Conservation (phyloP, 2,113 vertebrate genomes). For the Pyxicephalus adspersus region DNA sequence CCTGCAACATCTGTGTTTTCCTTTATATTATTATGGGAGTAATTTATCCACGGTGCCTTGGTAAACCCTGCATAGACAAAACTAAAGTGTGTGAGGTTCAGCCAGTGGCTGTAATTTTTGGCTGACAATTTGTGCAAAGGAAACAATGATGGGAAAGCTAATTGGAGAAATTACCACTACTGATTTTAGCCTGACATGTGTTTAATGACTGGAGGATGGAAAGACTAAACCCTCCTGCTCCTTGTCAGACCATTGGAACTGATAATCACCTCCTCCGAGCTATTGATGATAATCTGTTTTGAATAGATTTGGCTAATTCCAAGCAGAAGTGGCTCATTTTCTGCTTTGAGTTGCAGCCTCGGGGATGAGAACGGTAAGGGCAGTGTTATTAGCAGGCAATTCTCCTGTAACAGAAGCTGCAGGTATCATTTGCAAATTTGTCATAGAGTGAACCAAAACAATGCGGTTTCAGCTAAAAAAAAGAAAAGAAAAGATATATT, state of each 20-base stretch:
- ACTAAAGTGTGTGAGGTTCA: conserved; percentile 55
- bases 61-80: conserved; percentile 41
- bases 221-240: conserved; percentile 70
- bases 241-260: conserved; percentile 71
- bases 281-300: conserved; percentile 64
- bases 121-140: conserved; percentile 75
- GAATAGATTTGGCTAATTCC: conserved; percentile 61
- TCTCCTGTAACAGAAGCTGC: not conserved
- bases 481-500: not conserved
- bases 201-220: conserved; percentile 75
- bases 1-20: conserved; percentile 3
- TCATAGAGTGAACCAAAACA: conserved; percentile 5
- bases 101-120: conserved; percentile 73
- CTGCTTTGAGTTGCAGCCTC: conserved; percentile 42
- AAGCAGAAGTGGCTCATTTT: conserved; percentile 58
- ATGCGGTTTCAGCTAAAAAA: conserved; percentile 5
- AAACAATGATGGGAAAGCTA: conserved; percentile 79
- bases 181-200: conserved; percentile 73
- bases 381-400: not conserved
- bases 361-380: not conserved
- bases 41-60: not conserved
- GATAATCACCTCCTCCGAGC: conserved; percentile 65
- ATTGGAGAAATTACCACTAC: conserved; percentile 82
- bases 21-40: conserved; percentile 1
- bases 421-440: conserved; percentile 19